Base-by-base conservation (phyloP, 2,113 vertebrate species). In the Melanostigma gelatinosum region DNA sequence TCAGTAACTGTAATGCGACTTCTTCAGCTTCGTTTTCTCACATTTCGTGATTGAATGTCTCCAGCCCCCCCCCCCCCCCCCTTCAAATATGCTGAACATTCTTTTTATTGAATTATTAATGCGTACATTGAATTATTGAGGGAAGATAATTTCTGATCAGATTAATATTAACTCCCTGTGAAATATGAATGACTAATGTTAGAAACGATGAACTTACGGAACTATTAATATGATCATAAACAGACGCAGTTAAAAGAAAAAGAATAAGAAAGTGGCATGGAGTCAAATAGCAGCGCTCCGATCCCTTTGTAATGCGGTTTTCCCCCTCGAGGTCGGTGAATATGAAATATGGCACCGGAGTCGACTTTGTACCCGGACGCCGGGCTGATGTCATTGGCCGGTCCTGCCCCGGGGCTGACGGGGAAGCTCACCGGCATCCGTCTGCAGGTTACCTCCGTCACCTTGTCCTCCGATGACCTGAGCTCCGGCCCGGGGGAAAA, bases 91-190 rank as follows among this genome's bases (percentile, higher is more conserved):
- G 75, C 69, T 75, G 87, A 92, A 74, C 89, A 91, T 93, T 94
- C 87, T 86, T 89, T 93, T 87, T 88, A 83, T 88, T 94, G 87
- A 93, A 95, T 94, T 90, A 95, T 95, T 94, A 81, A 96, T 95
- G 58, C 29, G 16, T 77, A 36, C 66, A 85, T 83, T 94, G 79
- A 94, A 94, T 95, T 91, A 95, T 95, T 93, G 89, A 93, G 83
- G 88, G 60, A 86, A 85, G 91, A 94, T 94, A 94, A 94, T 94
- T 94, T 93, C 89, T 93, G 92, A 94, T 94, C 93, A 90, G 90
- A 94, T 95, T 93, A 94, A 95, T 95, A 94, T 94, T 92, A 93
- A 91, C 86, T 91, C 87, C 87, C 48, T 24, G 75, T 95, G 70
- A 95, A 95, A 95, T 93, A 94, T 94, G 93, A 77, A 94, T 93